Evolutionary conservation across 1,140 invertebrate species (phyloP).

Genomic region (Atta texana): DNA sequence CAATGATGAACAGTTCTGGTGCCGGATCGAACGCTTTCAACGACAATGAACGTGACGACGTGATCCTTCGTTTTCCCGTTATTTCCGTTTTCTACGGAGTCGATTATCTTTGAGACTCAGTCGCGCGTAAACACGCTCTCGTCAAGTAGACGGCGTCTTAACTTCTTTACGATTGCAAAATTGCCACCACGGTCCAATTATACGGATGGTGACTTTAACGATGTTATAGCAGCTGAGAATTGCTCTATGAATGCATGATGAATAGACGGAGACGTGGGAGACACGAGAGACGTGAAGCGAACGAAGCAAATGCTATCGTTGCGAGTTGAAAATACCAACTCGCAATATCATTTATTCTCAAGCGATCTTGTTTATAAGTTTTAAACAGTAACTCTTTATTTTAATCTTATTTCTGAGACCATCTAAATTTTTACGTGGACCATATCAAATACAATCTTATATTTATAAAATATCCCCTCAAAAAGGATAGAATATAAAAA

Average conservation of each 20-base stretch:
- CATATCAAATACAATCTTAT: not conserved
- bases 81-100: conserved; percentile 19
- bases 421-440: not conserved
- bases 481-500: not conserved
- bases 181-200: conserved; percentile 46
- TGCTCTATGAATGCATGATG: conserved; percentile 34
- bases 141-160: conserved; percentile 47
- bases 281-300: not conserved
- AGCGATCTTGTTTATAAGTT: not conserved
- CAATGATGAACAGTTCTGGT: conserved; percentile 53
- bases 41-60: conserved; percentile 10
- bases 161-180: conserved; percentile 47
- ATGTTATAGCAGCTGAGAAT: conserved; percentile 23
- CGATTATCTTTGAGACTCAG: conserved; percentile 57
- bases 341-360: not conserved
- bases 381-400: not conserved
- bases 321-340: too few relatives aligned
- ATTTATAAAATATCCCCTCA: not conserved
- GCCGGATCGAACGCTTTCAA: conserved; percentile 18
- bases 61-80: conserved; percentile 10
- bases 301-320: conserved; percentile 20
- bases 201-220: conserved; percentile 37
- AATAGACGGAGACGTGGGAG: conserved; percentile 18
- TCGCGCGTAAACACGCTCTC: conserved; percentile 50
- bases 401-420: too few relatives aligned